These are phyloP conservation scores for Drosophila equinoxialis DNA, from an alignment of 1,140 invertebrate species.

Conservation along the genomic window DNA sequence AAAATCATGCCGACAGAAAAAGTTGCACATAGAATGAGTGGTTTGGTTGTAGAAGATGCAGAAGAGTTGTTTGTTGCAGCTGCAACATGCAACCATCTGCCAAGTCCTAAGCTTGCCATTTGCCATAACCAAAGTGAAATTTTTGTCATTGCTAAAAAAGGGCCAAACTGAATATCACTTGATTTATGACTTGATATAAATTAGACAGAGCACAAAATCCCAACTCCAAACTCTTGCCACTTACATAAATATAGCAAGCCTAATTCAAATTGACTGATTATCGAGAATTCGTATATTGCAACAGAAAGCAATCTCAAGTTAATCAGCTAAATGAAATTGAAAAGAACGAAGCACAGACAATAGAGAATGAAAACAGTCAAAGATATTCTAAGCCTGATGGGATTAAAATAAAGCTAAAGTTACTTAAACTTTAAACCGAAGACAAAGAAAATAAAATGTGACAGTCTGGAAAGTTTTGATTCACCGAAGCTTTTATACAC, in stretches of 20 bases:
- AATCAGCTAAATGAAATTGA: slow-evolving; percentile 11
- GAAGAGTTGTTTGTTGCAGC: slow-evolving; percentile 30
- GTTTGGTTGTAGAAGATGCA: background rate
- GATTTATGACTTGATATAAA: slow-evolving; percentile 20
- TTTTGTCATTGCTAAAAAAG: slow-evolving; percentile 47
- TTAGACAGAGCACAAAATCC: slow-evolving; percentile 10
- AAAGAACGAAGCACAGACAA: slow-evolving; percentile 3
- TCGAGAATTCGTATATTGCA: background rate
- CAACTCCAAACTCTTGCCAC: background rate
- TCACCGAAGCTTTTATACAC: background rate
- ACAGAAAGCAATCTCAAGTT: background rate
- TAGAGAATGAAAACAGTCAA: background rate
- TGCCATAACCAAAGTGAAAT: slow-evolving; percentile 43
- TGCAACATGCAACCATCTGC: slow-evolving; percentile 25
- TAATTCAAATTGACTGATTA: slow-evolving; percentile 12
- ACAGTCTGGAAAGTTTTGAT: background rate
- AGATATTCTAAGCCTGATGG: slow-evolving; percentile 6
- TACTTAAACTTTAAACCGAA: background rate
- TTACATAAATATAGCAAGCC: background rate
- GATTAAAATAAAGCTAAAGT: slow-evolving; percentile 3
- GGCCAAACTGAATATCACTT: slow-evolving; percentile 1
- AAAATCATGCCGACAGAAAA: slow-evolving; percentile 66
- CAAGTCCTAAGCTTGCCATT: slow-evolving; percentile 49
- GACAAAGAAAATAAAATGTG: background rate
- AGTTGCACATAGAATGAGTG: slow-evolving; percentile 9